Conservation (phyloP, 2,797 vertebrate species). For the Xyrichtys novacula region DNA sequence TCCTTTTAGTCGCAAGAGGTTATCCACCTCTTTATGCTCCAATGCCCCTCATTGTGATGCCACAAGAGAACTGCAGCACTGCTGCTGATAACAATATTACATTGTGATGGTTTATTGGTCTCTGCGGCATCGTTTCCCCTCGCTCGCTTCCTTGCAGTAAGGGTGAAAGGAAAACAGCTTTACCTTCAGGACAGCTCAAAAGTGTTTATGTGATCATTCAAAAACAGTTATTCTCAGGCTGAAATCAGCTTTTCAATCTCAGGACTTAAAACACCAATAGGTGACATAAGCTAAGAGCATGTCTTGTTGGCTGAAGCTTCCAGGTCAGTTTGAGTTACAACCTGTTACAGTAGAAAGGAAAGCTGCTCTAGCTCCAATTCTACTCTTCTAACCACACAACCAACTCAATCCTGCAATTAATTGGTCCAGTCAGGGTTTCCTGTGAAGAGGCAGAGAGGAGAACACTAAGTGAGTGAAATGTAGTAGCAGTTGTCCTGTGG, state of each 20-base stretch:
- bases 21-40: slow-evolving; percentile 11
- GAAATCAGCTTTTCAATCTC: not conserved
- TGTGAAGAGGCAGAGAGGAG: slow-evolving; percentile 31
- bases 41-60: slow-evolving; percentile 11
- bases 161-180: slow-evolving; percentile 17
- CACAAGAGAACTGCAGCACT: slow-evolving; percentile 11
- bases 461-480: slow-evolving; percentile 34
- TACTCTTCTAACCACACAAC: slow-evolving; percentile 2
- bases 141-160: slow-evolving; percentile 1
- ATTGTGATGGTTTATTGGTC: slow-evolving; percentile 35
- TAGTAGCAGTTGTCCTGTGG: slow-evolving; percentile 63
- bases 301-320: not conserved
- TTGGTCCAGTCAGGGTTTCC: slow-evolving; percentile 10
- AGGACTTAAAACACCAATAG: slow-evolving; percentile 8
- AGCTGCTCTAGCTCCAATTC: not conserved
- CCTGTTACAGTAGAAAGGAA: not conserved
- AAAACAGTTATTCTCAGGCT: slow-evolving; percentile 1
- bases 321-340: not conserved
- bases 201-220: not conserved
- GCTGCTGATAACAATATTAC: slow-evolving; percentile 32
- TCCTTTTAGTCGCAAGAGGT: not conserved
- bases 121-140: slow-evolving; percentile 35
- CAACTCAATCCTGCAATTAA: slow-evolving; percentile 3
- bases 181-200: slow-evolving; percentile 20
- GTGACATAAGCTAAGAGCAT: slow-evolving; percentile 6